These are phyloP conservation scores for Araneus ventricosus DNA, from an alignment of 1,140 invertebrate genomes.

Conservation along the genomic window DNA sequence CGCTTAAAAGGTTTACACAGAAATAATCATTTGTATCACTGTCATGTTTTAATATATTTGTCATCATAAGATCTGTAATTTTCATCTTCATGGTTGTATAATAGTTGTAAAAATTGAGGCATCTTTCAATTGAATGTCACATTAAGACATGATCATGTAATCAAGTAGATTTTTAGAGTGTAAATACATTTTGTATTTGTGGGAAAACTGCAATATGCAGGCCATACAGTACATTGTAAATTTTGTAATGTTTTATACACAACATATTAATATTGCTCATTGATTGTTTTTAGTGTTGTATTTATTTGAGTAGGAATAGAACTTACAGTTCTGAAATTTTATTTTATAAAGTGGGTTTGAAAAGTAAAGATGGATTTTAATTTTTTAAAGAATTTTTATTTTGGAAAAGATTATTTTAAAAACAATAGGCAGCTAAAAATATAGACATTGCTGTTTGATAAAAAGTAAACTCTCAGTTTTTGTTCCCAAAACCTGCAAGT, in stretches of 20 bases:
- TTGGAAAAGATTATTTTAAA: too few relatives aligned
- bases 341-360: neutral
- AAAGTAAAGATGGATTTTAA: neutral
- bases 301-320: constrained; percentile 42
- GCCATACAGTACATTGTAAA: constrained; percentile 46
- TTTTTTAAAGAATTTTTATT: too few relatives aligned
- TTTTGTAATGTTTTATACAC: constrained; percentile 35
- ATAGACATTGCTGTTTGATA: too few relatives aligned
- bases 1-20: neutral
- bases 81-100: neutral
- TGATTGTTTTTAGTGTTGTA: constrained; percentile 44
- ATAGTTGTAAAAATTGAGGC: neutral
- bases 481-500: too few relatives aligned
- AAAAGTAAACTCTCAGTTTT: too few relatives aligned
- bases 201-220: constrained; percentile 6
- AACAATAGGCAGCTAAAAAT: too few relatives aligned
- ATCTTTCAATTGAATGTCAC: neutral
- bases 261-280: constrained; percentile 62
- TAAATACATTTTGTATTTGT: constrained; percentile 35
- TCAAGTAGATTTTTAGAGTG: constrained; percentile 6
- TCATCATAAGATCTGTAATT: neutral
- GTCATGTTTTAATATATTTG: neutral
- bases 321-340: neutral
- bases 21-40: constrained; percentile 6
- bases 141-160: neutral